Conservation (phyloP, 1,140 invertebrate species). For the Drosophila nikananu region DNA sequence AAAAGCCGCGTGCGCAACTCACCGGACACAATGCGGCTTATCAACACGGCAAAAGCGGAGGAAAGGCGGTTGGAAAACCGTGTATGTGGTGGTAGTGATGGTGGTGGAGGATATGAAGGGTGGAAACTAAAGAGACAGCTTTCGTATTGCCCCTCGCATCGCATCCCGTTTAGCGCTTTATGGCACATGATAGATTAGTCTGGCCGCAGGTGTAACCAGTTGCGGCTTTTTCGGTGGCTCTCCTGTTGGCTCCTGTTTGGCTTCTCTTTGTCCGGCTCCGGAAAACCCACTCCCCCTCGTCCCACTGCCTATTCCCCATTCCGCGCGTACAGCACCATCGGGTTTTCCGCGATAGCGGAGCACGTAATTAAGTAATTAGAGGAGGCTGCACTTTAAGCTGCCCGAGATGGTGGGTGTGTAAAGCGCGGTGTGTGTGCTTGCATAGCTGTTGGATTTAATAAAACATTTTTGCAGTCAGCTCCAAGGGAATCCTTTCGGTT, state of each 20-base stretch:
- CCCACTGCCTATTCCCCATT: not conserved
- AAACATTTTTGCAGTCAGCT: constrained; percentile 1
- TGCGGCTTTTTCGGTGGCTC: constrained; percentile 58
- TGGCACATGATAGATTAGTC: constrained; percentile 82
- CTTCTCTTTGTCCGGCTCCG: constrained; percentile 33
- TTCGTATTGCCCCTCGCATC: constrained; percentile 12
- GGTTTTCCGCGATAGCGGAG: constrained; percentile 32
- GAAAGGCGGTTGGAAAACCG: constrained; percentile 7
- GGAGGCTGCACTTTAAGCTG: constrained; percentile 43
- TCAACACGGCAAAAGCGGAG: constrained; percentile 55
- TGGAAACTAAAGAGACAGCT: constrained; percentile 36
- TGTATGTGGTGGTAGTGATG: not conserved
- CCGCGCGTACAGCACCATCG: constrained; percentile 8
- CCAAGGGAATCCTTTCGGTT: constrained; percentile 1
- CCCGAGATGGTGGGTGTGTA: constrained; percentile 12
- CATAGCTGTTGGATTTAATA: constrained; percentile 10
- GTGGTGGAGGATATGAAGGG: constrained; percentile 1
- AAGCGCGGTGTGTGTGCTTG: not conserved
- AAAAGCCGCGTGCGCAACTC: constrained; percentile 82
- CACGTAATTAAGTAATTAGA: constrained; percentile 64
- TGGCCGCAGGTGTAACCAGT: constrained; percentile 70
- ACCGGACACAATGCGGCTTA: constrained; percentile 80
- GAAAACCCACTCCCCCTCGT: not conserved
- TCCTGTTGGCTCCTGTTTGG: constrained; percentile 25
- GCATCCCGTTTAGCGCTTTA: constrained; percentile 61